These are phyloP conservation scores for Eidolon helvum DNA, from an alignment of 2,113 vertebrate genomes.

Conservation along the genomic window DNA sequence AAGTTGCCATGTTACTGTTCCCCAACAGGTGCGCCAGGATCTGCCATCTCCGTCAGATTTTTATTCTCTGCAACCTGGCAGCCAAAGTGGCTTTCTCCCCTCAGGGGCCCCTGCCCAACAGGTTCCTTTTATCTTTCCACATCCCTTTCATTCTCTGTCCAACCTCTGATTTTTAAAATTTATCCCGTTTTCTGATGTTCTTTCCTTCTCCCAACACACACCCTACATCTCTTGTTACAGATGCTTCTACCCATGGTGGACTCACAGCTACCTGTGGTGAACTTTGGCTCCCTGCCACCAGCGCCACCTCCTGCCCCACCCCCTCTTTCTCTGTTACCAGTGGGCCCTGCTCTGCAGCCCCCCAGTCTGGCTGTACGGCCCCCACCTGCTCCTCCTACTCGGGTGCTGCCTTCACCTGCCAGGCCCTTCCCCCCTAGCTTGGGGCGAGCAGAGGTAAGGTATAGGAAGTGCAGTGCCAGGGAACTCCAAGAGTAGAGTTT, in stretches of 20 bases:
- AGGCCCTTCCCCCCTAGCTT: conserved; percentile 72
- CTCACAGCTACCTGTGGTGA: conserved; percentile 78
- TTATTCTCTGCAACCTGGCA: conserved; percentile 80
- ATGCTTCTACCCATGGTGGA: conserved; percentile 82
- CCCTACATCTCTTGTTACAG: conserved; percentile 49
- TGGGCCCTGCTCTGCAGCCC: conserved; percentile 77
- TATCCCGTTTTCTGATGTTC: not conserved
- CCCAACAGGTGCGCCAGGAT: conserved; percentile 79
- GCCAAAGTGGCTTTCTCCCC: conserved; percentile 79
- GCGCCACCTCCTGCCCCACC: conserved; percentile 73
- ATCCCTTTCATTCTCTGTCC: rapidly evolving
- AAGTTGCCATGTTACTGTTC: not conserved
- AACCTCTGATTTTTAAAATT: not conserved
- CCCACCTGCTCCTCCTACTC: conserved; percentile 62
- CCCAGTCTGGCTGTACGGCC: conserved; percentile 70
- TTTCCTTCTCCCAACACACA: not conserved
- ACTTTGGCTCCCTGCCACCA: conserved; percentile 78
- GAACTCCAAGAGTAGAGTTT: not conserved
- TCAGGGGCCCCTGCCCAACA: conserved; percentile 76
- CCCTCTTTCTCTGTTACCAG: conserved; percentile 75
- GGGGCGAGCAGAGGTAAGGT: conserved; percentile 73
- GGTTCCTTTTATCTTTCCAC: conserved; percentile 13
- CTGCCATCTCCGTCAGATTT: conserved; percentile 81
- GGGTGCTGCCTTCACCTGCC: conserved; percentile 72
- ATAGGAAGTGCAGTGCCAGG: not conserved